Percentiles rank a stretch among this genome's conserved stretches.
Conservation (phyloP, 2,888 invertebrate genomes). For the Congeria kusceri region DNA sequence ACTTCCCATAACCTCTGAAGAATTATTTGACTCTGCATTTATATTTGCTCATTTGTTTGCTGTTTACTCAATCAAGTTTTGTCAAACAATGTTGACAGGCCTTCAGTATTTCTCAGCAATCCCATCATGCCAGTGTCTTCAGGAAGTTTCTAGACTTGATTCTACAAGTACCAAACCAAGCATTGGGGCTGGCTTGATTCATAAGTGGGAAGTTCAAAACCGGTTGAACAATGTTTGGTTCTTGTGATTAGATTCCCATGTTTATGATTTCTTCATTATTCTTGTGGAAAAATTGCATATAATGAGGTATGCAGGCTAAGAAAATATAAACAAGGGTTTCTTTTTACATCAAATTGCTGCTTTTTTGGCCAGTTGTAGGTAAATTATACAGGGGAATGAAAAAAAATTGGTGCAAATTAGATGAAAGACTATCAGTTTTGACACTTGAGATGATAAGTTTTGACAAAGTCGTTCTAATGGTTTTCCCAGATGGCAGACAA, state of each 20-base stretch:
- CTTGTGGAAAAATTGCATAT: slow-evolving; percentile 10
- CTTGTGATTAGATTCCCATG: slow-evolving; percentile 36
- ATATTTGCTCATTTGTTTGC: too few relatives aligned
- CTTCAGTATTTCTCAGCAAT: background rate
- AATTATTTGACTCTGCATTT: too few relatives aligned
- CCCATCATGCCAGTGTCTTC: background rate
- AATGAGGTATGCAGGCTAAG: slow-evolving; percentile 29
- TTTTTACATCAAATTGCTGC: slow-evolving; percentile 27
- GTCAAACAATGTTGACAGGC: background rate
- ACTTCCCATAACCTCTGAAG: too few relatives aligned
- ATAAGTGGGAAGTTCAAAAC: slow-evolving; percentile 15
- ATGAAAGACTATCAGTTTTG: slow-evolving; percentile 44
- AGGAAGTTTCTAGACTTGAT: background rate
- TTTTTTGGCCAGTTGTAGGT: slow-evolving; percentile 25
- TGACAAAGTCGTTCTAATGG: slow-evolving; percentile 46
- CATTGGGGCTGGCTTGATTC: slow-evolving; percentile 27
- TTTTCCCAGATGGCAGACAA: slow-evolving; percentile 46
- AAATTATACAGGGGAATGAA: slow-evolving; percentile 24
- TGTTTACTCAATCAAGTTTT: slow-evolving; percentile 3
- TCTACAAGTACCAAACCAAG: slow-evolving; percentile 1
- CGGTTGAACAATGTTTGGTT: slow-evolving; percentile 32
- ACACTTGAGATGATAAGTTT: slow-evolving; percentile 55
- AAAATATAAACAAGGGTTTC: slow-evolving; percentile 36
- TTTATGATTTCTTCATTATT: slow-evolving; percentile 44
- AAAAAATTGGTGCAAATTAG: slow-evolving; percentile 42